Evolutionary conservation across 2,113 vertebrate genomes (phyloP), one percentile per base, ranked within the genome.

Genomic region (Chloebia gouldiae): DNA sequence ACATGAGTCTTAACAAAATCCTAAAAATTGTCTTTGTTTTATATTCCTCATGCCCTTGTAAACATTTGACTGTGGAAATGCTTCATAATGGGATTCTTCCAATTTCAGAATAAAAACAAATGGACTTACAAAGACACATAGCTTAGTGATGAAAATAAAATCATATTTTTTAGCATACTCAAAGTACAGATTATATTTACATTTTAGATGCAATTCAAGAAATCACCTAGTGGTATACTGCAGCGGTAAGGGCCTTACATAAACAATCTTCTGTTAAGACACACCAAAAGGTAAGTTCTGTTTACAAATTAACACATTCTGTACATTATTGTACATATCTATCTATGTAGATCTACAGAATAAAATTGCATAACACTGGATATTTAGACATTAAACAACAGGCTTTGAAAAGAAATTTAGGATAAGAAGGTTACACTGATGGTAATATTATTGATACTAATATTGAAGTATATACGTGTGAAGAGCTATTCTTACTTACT

Each of bases 1-100:
- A 97, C 89, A 91, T 86, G 96, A 97, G 97, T 96, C 96, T 98
- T 98, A 98, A 98, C 97, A 97, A 98, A 98, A 96, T 95, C 85
- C 86, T 71, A 92, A 95, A 96, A 96, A 95, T 45, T 56, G 53
- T 35, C 85, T 97, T 97, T 97, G 91, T 94, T 97, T 97, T 97
- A 35, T 84, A 72, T 93, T 95, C 71, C 86, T 75, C 86, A 47
- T 75, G 73, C 94, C 71, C 92, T 94, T 95, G 90, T 96, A 96
- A 96, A 97, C 51, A 92, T 81, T 81, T 78, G 56, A 50, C 93
- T 81, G 9, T 11, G 31, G 89, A 44, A 96, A 96, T 57, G 39
- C 42, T 57, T 21, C 50, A 31, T 51, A 25, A 94, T 56, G 69
- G n/a, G 51, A 86, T 89, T 96, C 77, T 79, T 78, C 69, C 70